A percentile compares a stretch with the other conserved stretches of the same genome.
These are phyloP conservation scores for Bruchidius siliquastri DNA, from an alignment of 2,888 invertebrate genomes.

Conservation along the genomic window DNA sequence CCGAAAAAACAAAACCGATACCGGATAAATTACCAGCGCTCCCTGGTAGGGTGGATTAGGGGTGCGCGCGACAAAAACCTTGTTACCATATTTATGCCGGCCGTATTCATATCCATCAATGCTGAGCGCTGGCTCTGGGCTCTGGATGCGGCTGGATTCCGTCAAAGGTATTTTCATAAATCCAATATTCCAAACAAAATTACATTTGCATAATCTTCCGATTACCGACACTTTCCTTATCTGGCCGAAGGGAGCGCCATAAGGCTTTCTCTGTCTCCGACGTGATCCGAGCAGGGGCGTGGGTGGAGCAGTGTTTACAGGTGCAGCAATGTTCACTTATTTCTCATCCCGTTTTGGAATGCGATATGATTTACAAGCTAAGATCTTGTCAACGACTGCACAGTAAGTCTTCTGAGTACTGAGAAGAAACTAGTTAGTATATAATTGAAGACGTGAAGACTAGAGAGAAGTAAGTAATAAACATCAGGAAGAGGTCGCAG, in stretches of 20 bases:
- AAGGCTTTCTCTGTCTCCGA: conserved; percentile 16
- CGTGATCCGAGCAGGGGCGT: conserved; percentile 11
- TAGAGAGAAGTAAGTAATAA: no score
- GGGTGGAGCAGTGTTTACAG: no score
- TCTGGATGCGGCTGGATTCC: conserved; percentile 22
- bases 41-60: not conserved
- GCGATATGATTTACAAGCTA: no score
- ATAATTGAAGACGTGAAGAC: no score
- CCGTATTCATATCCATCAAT: conserved; percentile 36
- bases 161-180: conserved; percentile 45
- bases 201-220: conserved; percentile 48
- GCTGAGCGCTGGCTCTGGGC: conserved; percentile 15
- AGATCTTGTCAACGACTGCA: no score
- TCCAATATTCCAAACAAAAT: conserved; percentile 48
- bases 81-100: conserved; percentile 28
- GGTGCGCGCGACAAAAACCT: conserved; percentile 18
- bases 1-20: not conserved
- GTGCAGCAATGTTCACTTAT: not conserved
- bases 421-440: no score
- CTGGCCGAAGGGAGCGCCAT: conserved; percentile 12
- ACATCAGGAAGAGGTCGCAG: no score
- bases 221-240: conserved; percentile 35
- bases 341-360: no score
- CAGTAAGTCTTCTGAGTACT: no score
- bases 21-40: not conserved